Evolutionary conservation across 1,140 invertebrate species (phyloP).

Genomic region (Xylocopa sonorina): DNA sequence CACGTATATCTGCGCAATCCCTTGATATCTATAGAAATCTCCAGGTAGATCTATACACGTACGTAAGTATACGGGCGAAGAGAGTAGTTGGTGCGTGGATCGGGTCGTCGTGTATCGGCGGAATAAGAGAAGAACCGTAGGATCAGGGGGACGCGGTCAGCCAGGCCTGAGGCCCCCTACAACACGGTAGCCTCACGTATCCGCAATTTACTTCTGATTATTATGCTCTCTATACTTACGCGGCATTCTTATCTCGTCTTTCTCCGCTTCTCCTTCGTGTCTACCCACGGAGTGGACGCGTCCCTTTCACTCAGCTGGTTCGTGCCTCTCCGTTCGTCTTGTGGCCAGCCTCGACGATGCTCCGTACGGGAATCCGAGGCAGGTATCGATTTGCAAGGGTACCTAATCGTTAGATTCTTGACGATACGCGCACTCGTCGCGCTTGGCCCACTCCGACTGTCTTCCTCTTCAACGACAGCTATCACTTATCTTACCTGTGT

Average conservation of each 20-base stretch:
- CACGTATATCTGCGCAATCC: background rate
- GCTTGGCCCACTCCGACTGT: background rate
- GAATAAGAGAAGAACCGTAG: slow-evolving; percentile 27
- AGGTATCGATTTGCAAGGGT: slow-evolving; percentile 58
- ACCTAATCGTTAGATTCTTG: slow-evolving; percentile 44
- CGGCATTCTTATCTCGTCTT: slow-evolving; percentile 73
- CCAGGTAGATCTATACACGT: background rate
- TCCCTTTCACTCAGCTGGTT: slow-evolving; percentile 20
- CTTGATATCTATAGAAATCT: background rate
- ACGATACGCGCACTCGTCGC: slow-evolving; percentile 7
- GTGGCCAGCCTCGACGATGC: background rate
- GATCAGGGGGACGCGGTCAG: slow-evolving; percentile 22
- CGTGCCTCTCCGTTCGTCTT: background rate
- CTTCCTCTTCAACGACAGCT: background rate
- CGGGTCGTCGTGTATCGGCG: background rate
- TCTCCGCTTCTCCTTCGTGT: slow-evolving; percentile 20
- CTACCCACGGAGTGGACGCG: slow-evolving; percentile 22
- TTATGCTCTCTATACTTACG: slow-evolving; percentile 78
- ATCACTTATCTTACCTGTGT: background rate
- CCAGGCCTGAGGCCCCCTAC: slow-evolving; percentile 56
- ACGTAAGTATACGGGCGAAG: background rate
- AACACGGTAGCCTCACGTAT: slow-evolving; percentile 82
- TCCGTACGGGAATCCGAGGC: slow-evolving; percentile 40
- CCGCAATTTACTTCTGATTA: slow-evolving; percentile 82
- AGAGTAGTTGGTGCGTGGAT: background rate